Percentiles rank a stretch among this genome's conserved stretches.
These are phyloP conservation scores for Zele albiditarsus DNA, from an alignment of 2,888 invertebrate species.

Conservation along the genomic window DNA sequence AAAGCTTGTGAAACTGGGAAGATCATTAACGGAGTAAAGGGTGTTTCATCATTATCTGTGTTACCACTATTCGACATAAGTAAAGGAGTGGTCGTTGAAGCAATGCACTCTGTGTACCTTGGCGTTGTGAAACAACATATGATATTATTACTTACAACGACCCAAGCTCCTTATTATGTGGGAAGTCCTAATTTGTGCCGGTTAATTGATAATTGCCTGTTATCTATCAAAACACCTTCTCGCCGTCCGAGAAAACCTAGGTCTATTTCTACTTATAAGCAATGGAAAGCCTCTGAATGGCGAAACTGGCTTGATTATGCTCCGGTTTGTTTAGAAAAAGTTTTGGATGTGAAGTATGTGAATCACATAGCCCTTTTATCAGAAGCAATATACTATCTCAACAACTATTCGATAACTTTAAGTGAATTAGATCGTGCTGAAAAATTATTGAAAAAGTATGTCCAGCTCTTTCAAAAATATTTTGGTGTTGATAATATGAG, in stretches of 20 bases:
- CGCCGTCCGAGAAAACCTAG: constrained; percentile 16
- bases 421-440: constrained; percentile 18
- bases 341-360: constrained; percentile 20
- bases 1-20: too few relatives aligned
- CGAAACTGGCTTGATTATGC: constrained; percentile 35
- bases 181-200: constrained; percentile 27
- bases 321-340: constrained; percentile 24
- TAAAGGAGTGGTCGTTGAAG: constrained; percentile 23
- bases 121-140: constrained; percentile 31
- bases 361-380: constrained; percentile 32
- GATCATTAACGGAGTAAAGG: too few relatives aligned
- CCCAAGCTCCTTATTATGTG: constrained; percentile 8
- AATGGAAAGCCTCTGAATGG: constrained; percentile 42
- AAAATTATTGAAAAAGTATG: constrained; percentile 21
- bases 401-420: constrained; percentile 26
- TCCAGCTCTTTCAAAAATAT: constrained; percentile 26
- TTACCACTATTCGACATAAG: constrained; percentile 18
- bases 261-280: neutral
- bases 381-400: constrained; percentile 32
- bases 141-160: neutral
- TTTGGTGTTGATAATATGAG: constrained; percentile 40
- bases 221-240: constrained; percentile 4
- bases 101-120: constrained; percentile 25
- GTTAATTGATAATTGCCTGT: constrained; percentile 5
- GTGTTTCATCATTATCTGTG: too few relatives aligned